phyloP scores from a whole-genome alignment of 2,113 vertebrate species.

The Chaetops frenatus region DNA sequence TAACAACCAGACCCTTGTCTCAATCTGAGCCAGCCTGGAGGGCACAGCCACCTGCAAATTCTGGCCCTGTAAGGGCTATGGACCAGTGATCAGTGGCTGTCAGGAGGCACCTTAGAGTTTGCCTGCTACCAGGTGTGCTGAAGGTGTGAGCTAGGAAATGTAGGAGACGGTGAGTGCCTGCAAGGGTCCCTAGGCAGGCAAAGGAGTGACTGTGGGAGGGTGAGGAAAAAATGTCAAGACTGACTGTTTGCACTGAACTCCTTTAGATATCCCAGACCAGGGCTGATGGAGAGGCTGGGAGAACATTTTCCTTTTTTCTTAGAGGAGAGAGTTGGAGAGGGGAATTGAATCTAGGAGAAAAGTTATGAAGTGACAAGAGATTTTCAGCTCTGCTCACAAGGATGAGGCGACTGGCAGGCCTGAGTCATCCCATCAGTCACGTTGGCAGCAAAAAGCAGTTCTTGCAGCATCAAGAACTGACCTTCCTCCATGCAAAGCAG shows the following conservation, averaged over 20 bases:
- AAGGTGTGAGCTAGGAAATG: not conserved
- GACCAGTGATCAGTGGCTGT: not conserved
- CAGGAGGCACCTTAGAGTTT: not conserved
- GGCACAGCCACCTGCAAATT: not conserved
- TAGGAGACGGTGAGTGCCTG: not conserved
- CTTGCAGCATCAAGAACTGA: not conserved
- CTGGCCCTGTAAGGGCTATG: not conserved
- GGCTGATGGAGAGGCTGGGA: not conserved
- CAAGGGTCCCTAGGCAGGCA: not conserved
- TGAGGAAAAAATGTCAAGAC: not conserved
- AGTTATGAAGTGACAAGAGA: not conserved
- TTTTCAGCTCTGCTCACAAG: not conserved
- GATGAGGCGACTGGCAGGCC: not conserved
- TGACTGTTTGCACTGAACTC: not conserved
- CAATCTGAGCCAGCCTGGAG: not conserved
- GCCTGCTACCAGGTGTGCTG: not conserved
- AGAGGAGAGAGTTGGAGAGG: not conserved
- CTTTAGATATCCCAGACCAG: not conserved
- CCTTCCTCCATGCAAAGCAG: not conserved
- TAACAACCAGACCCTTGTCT: not conserved
- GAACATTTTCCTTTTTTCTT: not conserved
- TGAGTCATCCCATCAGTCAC: not conserved
- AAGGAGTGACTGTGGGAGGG: not conserved
- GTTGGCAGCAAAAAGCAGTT: not conserved
- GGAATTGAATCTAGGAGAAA: not conserved